These are phyloP conservation scores for Zaprionus gabonicus DNA, from an alignment of 1,140 invertebrate genomes.

Conservation along the genomic window DNA sequence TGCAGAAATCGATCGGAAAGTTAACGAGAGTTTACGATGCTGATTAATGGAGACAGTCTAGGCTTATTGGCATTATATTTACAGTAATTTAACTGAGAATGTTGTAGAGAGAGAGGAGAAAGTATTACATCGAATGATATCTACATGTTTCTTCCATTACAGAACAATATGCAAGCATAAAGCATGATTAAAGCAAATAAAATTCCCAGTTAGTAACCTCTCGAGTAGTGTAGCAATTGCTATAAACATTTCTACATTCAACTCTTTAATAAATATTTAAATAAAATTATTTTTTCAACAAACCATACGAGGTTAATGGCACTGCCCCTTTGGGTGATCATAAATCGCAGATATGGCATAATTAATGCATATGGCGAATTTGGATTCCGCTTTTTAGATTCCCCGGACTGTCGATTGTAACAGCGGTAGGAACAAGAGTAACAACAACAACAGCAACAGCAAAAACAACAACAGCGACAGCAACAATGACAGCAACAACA, in stretches of 20 bases:
- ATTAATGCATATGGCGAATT: not conserved
- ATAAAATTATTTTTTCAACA: too few relatives aligned
- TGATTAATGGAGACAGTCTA: not conserved
- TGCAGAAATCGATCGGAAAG: not conserved
- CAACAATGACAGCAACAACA: constrained; percentile 41
- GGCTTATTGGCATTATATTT: not conserved
- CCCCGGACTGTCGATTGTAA: constrained; percentile 34
- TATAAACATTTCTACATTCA: not conserved
- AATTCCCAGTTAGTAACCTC: too few relatives aligned
- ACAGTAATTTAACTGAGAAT: not conserved
- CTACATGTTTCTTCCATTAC: not conserved
- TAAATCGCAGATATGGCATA: not conserved
- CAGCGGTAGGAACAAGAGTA: constrained; percentile 9
- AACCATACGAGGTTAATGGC: not conserved
- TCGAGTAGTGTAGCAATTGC: too few relatives aligned
- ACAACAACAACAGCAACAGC: constrained; percentile 26
- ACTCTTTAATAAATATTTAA: too few relatives aligned
- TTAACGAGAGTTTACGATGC: not conserved
- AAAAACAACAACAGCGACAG: constrained; percentile 28
- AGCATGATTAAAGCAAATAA: too few relatives aligned
- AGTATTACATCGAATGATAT: not conserved
- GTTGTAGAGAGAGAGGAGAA: not conserved
- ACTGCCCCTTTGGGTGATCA: not conserved
- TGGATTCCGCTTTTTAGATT: constrained; percentile 1
- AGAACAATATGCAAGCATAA: too few relatives aligned